A percentile compares a stretch with the other conserved stretches of the same genome.
Evolutionary conservation across 2,113 vertebrate genomes (phyloP).

Genomic region (Microcebus jonahi): DNA sequence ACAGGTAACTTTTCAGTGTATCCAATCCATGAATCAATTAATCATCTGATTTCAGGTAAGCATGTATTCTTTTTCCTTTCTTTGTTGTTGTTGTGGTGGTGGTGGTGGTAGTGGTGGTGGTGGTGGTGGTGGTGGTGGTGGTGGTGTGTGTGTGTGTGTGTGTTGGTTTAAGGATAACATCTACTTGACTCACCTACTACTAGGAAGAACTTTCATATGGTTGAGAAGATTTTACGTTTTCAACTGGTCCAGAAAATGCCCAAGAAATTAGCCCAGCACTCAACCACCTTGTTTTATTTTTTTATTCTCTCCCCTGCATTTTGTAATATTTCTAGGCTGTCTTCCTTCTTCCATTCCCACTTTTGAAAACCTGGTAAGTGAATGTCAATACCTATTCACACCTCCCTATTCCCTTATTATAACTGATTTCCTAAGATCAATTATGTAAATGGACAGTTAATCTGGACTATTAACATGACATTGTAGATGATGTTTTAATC

Average conservation of each 20-base stretch:
- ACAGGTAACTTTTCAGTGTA: neutral
- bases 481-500: neutral
- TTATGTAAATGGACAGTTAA: neutral
- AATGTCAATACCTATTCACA: neutral
- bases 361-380: neutral
- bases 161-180: neutral
- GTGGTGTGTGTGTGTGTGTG: neutral
- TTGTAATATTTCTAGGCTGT: neutral
- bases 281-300: neutral
- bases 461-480: neutral
- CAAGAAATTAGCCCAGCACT: neutral
- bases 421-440: neutral
- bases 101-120: neutral
- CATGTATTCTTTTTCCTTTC: neutral
- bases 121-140: neutral
- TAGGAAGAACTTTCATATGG: neutral
- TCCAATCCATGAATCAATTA: neutral
- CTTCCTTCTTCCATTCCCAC: neutral
- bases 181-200: neutral
- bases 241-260: neutral
- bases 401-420: neutral
- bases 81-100: neutral
- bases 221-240: neutral
- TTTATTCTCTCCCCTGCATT: neutral
- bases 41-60: neutral